phyloP scores from a whole-genome alignment of 2,888 invertebrate species.

The Sarcophaga subvicina region DNA sequence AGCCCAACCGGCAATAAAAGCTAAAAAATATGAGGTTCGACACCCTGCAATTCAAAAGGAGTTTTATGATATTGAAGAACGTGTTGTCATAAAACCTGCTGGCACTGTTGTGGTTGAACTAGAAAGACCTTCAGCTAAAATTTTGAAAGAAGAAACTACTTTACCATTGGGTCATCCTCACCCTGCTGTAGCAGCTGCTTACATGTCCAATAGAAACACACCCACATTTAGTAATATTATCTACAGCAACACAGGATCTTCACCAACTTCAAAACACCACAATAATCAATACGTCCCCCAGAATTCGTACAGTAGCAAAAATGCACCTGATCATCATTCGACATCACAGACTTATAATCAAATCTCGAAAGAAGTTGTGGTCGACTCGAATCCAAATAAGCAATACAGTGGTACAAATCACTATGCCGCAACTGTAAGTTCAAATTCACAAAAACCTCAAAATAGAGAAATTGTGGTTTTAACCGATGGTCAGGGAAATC shows the following conservation, averaged over 20 bases:
- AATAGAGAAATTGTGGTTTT: constrained; percentile 70
- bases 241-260: constrained; percentile 55
- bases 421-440: constrained; percentile 58
- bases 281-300: constrained; percentile 66
- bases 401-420: constrained; percentile 64
- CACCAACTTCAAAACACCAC: constrained; percentile 41
- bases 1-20: constrained; percentile 84
- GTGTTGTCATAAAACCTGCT: constrained; percentile 84
- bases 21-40: constrained; percentile 84
- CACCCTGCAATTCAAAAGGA: constrained; percentile 85
- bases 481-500: constrained; percentile 75
- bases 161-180: constrained; percentile 77
- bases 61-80: constrained; percentile 86
- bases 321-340: constrained; percentile 45
- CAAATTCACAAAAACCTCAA: constrained; percentile 64
- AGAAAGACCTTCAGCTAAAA: constrained; percentile 84
- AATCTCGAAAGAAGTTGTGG: constrained; percentile 72
- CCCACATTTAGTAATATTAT: constrained; percentile 58
- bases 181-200: constrained; percentile 78
- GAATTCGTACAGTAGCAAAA: constrained; percentile 49
- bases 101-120: constrained; percentile 85
- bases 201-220: constrained; percentile 72
- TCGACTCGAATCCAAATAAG: constrained; percentile 73
- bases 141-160: constrained; percentile 81
- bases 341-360: constrained; percentile 75